These are phyloP conservation scores for Tamias sibiricus DNA, from an alignment of 2,113 vertebrate species.

Conservation along the genomic window DNA sequence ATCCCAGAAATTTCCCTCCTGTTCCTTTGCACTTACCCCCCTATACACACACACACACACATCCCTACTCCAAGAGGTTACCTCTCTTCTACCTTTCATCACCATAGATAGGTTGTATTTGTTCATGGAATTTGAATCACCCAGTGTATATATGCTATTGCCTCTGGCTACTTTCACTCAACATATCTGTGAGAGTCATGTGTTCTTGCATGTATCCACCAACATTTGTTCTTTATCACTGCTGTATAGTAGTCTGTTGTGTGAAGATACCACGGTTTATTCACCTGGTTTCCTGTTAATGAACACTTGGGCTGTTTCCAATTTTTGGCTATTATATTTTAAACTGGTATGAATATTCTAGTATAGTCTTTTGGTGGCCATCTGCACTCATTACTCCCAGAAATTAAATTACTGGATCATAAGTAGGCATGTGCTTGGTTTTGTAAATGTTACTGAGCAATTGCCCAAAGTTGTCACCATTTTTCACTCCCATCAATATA, in stretches of 20 bases:
- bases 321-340: not conserved
- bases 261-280: too few relatives aligned
- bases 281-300: not conserved
- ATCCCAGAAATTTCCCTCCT: not conserved
- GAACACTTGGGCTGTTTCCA: not conserved
- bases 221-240: not conserved
- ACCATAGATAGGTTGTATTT: not conserved
- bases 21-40: not conserved
- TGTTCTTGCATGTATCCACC: not conserved
- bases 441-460: not conserved
- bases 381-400: not conserved
- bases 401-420: not conserved
- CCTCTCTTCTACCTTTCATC: not conserved
- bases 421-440: not conserved
- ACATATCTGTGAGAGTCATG: not conserved
- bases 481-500: not conserved
- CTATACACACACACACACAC: too few relatives aligned
- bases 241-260: too few relatives aligned
- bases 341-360: not conserved
- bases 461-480: not conserved
- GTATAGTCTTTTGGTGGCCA: not conserved
- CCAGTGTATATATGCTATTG: not conserved
- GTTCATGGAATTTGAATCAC: not conserved
- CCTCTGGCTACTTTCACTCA: not conserved
- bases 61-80: not conserved